Evolutionary conservation across 2,797 vertebrate genomes (phyloP), one percentile per base, ranked within the genome.

Genomic region (Xiphophorus birchmanni): DNA sequence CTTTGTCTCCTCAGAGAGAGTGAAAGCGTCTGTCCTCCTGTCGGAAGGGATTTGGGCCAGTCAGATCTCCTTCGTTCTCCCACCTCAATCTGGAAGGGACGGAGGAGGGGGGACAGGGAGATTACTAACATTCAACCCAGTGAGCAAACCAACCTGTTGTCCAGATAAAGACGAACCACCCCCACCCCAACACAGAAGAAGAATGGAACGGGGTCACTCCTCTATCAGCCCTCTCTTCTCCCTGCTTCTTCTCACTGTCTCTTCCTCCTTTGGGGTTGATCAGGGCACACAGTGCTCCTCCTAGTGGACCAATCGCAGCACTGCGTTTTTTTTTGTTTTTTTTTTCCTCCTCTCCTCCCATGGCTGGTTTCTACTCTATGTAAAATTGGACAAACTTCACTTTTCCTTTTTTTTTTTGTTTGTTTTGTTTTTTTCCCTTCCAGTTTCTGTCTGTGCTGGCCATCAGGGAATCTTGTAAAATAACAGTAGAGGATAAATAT

Each of bases 391-490:
- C 87, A 52, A 44, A 72, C 86, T 80, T 82, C 47, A 52, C 73
- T 76, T 18, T n/a, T 45, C 8, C 1, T 23, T 23, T 50, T 7
- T 50, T 42, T 17, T 11, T 2, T 23, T 52, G 1, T 48, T 65
- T 32, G 21, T 10, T 18, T 15, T 32, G 29, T 15, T 10, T 32
- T 90, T 52, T 69, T 26, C 90, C 88, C 90, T 90, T 92, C 91
- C 93, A 92, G 92, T 95, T 95, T 95, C 95, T 93, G 94, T 96
- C 95, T 94, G 91, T 95, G 94, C 96, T 96, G 95, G 96, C 93
- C 95, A 96, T 96, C 95, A 95, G 94, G 95, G 96, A 95, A 95
- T 94, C 93, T 93, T 95, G 92, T 94, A 92, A 97, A 90, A 95
- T 96, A 96, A 94, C 92, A 86, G 76, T 87, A 86, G 89, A 92